Evolutionary conservation across 2,888 invertebrate genomes (phyloP).

Genomic region (Euzophera pinguis): DNA sequence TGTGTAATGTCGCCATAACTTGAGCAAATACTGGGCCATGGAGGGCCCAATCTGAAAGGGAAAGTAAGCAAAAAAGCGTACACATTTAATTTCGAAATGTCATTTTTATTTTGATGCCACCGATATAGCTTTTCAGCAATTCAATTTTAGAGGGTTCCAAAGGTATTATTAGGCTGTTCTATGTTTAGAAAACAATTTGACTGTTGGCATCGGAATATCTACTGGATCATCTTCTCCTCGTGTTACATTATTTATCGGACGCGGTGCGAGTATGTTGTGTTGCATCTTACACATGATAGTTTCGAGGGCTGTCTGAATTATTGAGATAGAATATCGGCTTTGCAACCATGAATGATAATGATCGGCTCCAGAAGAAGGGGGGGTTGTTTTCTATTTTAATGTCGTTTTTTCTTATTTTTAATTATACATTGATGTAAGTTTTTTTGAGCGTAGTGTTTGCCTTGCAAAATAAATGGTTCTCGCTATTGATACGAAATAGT

Average conservation of each 20-base stretch:
- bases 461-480: too few species aligned
- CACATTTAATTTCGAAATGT: background rate
- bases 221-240: slow-evolving; percentile 25
- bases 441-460: too few species aligned
- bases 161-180: background rate
- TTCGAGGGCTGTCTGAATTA: background rate
- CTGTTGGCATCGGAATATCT: slow-evolving; percentile 2
- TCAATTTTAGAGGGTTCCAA: background rate
- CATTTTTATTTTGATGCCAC: background rate
- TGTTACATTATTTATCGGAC: slow-evolving; percentile 32
- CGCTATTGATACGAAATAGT: too few species aligned
- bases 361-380: too few species aligned
- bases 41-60: background rate
- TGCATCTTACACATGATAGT: slow-evolving; percentile 8
- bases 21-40: background rate
- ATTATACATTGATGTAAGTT: too few species aligned
- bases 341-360: background rate
- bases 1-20: slow-evolving; percentile 8
- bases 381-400: too few species aligned
- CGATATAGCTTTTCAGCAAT: background rate
- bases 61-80: background rate
- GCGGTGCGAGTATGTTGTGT: slow-evolving; percentile 19
- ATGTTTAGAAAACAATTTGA: background rate
- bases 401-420: too few species aligned
- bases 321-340: background rate